These are phyloP conservation scores for Brachirus orientalis DNA, from an alignment of 2,113 vertebrate genomes.

Conservation along the genomic window DNA sequence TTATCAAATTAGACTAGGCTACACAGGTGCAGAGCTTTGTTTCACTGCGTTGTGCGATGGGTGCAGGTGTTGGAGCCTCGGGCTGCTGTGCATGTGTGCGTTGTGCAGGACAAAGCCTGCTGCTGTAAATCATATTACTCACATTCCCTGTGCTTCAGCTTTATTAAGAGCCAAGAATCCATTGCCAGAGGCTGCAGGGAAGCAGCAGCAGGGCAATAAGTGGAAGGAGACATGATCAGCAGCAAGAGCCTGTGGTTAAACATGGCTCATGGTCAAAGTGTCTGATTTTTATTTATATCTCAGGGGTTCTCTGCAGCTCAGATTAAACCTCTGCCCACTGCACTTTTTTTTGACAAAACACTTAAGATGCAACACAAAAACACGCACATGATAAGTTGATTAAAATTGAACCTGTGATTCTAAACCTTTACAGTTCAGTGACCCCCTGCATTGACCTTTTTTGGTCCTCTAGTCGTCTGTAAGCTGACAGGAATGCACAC, in stretches of 20 bases:
- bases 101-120: conserved; percentile 8
- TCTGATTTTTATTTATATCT: neutral
- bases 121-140: conserved; percentile 53
- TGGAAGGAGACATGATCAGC: neutral
- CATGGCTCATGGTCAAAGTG: neutral
- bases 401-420: too few species aligned
- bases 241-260: neutral
- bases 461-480: too few species aligned
- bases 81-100: neutral
- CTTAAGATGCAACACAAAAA: too few species aligned
- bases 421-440: too few species aligned
- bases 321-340: too few species aligned
- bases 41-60: neutral
- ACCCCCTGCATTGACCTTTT: too few species aligned
- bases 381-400: too few species aligned
- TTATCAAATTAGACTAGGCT: too few species aligned
- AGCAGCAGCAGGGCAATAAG: conserved; percentile 2
- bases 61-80: conserved; percentile 32
- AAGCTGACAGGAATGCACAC: too few species aligned
- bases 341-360: too few species aligned
- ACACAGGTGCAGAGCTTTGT: neutral
- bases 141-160: conserved; percentile 55
- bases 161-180: conserved; percentile 56
- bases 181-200: conserved; percentile 52
- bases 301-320: neutral